Percentiles rank a stretch among this genome's conserved stretches.
Conservation (phyloP, 2,113 vertebrate species). For the Ramphastos sulfuratus region DNA sequence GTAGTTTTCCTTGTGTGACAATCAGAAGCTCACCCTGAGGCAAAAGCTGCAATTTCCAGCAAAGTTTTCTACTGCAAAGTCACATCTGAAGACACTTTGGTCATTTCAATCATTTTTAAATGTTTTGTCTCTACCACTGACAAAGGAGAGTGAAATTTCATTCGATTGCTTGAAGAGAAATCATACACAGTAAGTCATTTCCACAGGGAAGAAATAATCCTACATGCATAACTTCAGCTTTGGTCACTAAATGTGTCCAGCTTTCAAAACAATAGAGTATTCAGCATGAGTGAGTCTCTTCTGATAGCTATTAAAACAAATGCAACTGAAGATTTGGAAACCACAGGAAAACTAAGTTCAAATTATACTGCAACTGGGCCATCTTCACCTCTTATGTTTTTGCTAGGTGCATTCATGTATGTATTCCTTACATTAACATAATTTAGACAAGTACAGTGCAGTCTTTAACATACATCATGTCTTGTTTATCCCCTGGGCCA, state of each 20-base stretch:
- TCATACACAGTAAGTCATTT: background rate
- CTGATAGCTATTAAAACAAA: background rate
- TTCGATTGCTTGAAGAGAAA: background rate
- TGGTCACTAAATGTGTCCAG: background rate
- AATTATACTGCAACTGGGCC: background rate
- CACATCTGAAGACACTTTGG: background rate
- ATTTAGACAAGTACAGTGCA: too few relatives aligned
- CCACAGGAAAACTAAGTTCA: background rate
- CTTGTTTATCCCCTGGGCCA: too few relatives aligned
- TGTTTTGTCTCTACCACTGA: background rate
- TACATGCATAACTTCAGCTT: background rate
- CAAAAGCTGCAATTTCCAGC: background rate
- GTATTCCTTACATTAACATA: background rate
- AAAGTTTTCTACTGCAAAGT: background rate
- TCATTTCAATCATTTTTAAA: background rate
- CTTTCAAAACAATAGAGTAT: background rate
- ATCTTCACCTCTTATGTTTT: background rate
- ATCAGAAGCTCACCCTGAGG: background rate
- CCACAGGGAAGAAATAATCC: background rate
- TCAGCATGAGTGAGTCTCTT: background rate
- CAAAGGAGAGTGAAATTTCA: background rate
- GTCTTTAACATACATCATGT: too few relatives aligned
- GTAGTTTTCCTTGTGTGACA: rapidly evolving
- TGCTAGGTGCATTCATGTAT: background rate
- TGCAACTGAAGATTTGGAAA: background rate